Percentiles rank a stretch among this genome's conserved stretches.
phyloP scores from a whole-genome alignment of 2,888 invertebrate genomes.

The Morpho deidamia region DNA sequence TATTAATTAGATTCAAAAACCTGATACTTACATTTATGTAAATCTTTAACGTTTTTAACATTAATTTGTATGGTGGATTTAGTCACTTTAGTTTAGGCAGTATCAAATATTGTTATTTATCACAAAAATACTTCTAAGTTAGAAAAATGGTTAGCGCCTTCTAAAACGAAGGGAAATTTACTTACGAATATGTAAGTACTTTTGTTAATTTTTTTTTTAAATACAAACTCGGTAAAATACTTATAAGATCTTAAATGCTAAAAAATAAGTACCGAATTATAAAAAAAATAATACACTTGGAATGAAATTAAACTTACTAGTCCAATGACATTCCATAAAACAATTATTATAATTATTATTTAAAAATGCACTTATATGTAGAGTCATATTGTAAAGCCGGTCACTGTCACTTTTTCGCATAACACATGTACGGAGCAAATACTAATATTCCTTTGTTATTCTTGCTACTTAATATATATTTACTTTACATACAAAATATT shows the following conservation, averaged over 20 bases:
- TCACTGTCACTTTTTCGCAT: background rate
- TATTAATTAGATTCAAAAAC: no score
- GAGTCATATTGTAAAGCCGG: background rate
- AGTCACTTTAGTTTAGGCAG: background rate
- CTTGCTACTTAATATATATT: background rate
- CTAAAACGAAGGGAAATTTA: conserved; percentile 59
- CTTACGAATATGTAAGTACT: conserved; percentile 15
- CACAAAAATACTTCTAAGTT: conserved; percentile 28
- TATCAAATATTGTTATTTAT: conserved; percentile 16
- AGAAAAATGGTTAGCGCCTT: conserved; percentile 43
- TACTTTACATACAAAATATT: no score
- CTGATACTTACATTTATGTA: no score
- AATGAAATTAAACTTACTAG: conserved; percentile 2
- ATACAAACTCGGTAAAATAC: conserved; percentile 11
- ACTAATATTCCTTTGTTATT: background rate
- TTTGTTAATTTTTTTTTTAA: conserved; percentile 6
- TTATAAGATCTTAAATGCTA: conserved; percentile 13
- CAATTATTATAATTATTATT: conserved; percentile 5
- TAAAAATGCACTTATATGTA: conserved; percentile 20
- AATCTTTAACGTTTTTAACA: no score
- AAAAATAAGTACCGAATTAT: conserved; percentile 20
- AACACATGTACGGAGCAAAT: no score
- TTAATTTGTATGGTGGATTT: no score
- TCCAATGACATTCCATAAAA: conserved; percentile 2
- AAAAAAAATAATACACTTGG: background rate